Conservation (phyloP, 2,113 vertebrate genomes). For the Heterocephalus glaber region DNA sequence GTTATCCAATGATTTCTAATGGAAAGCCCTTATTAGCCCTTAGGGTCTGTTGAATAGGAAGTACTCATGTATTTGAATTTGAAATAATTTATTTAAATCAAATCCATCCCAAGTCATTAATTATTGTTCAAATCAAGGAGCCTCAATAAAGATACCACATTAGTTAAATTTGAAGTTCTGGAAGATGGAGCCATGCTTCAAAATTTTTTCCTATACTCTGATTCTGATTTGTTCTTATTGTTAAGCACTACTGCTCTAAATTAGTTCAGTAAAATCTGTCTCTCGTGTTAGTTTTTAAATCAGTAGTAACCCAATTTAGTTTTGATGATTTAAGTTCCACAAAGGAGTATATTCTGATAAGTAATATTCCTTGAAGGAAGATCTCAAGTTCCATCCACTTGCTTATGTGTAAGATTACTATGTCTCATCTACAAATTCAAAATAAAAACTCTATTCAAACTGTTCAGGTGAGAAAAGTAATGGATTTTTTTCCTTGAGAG, state of each 20-base stretch:
- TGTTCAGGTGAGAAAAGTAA: slow-evolving; percentile 26
- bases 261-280: slow-evolving; percentile 17
- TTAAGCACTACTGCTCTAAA: slow-evolving; percentile 18
- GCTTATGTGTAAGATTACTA: background rate
- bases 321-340: slow-evolving; percentile 47
- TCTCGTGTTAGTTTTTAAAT: slow-evolving; percentile 33
- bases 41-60: slow-evolving; percentile 21
- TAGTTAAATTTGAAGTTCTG: slow-evolving; percentile 14
- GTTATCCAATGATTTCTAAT: slow-evolving; percentile 53
- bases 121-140: background rate
- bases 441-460: slow-evolving; percentile 5
- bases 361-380: slow-evolving; percentile 1
- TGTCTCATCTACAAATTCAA: slow-evolving; percentile 31
- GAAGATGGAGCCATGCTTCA: background rate
- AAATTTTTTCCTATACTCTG: background rate
- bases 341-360: slow-evolving; percentile 49
- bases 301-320: slow-evolving; percentile 14
- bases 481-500: background rate
- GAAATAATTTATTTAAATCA: slow-evolving; percentile 49
- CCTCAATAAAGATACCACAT: background rate
- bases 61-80: slow-evolving; percentile 58
- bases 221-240: slow-evolving; percentile 18
- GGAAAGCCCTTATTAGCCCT: slow-evolving; percentile 36
- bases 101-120: slow-evolving; percentile 1
- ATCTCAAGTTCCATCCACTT: slow-evolving; percentile 36